Percentiles rank a stretch among this genome's conserved stretches.
Conservation (phyloP, 2,888 invertebrate species). For the Sphaeridia pumilis region DNA sequence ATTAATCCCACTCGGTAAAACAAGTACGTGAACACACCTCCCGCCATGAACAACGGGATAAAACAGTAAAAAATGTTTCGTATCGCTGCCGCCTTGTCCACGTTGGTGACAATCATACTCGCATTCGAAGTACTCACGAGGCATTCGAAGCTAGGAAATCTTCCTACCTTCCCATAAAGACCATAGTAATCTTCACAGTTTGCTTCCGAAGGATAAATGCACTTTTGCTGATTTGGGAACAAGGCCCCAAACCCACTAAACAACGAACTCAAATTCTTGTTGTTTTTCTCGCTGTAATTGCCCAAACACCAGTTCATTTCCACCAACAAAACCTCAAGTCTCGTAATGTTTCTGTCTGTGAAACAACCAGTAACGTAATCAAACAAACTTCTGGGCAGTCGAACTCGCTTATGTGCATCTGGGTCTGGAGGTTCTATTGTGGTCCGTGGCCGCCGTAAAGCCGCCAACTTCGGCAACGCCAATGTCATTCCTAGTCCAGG, state of each 20-base stretch:
- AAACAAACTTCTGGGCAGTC: neutral
- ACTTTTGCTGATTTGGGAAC: constrained; percentile 35
- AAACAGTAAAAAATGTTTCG: constrained; percentile 35
- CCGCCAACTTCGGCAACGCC: too few species aligned
- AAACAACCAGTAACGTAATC: neutral
- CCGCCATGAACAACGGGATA: constrained; percentile 32
- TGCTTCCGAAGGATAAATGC: constrained; percentile 33
- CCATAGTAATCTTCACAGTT: constrained; percentile 25
- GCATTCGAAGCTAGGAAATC: constrained; percentile 25
- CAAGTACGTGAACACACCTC: constrained; percentile 34
- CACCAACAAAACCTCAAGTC: neutral
- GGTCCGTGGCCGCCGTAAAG: too few species aligned
- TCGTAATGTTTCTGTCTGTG: neutral
- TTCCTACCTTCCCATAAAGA: constrained; percentile 24
- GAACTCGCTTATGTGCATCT: too few species aligned
- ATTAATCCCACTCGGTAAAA: constrained; percentile 36
- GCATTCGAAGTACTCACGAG: constrained; percentile 27
- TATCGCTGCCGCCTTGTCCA: constrained; percentile 33
- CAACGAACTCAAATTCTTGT: neutral
- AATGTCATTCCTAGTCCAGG: too few species aligned
- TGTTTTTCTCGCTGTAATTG: neutral
- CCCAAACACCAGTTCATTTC: neutral
- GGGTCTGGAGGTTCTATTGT: too few species aligned
- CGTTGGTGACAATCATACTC: constrained; percentile 30
- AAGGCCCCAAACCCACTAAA: constrained; percentile 24